These are phyloP conservation scores for Elymnias hypermnestra DNA, from an alignment of 1,140 invertebrate species.

Conservation along the genomic window DNA sequence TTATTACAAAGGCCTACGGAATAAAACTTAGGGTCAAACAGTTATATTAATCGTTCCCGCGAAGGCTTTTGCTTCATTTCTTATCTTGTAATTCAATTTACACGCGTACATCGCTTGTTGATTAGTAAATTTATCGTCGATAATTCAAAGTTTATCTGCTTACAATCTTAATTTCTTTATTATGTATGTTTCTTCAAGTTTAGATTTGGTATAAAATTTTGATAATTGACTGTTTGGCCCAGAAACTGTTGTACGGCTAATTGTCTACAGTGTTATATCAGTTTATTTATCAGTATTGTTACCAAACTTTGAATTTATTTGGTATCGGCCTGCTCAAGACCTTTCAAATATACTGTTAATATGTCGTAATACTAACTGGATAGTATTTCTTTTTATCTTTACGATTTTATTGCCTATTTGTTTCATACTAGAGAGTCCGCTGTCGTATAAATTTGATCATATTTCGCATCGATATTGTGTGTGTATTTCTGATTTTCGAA, in stretches of 20 bases:
- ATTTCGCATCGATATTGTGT: too few relatives aligned
- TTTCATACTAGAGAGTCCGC: too few relatives aligned
- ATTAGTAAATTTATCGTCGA: slow-evolving; percentile 55
- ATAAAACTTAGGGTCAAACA: slow-evolving; percentile 44
- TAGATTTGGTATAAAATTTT: slow-evolving; percentile 28
- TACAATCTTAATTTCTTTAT: slow-evolving; percentile 64
- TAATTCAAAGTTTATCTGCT: slow-evolving; percentile 48
- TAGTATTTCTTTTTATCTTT: not conserved
- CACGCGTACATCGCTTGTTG: slow-evolving; percentile 50
- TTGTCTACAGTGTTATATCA: slow-evolving; percentile 19
- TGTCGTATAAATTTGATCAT: too few relatives aligned
- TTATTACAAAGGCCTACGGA: slow-evolving; percentile 28
- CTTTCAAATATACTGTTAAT: slow-evolving; percentile 6
- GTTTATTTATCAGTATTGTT: slow-evolving; percentile 18
- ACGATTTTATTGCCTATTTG: too few relatives aligned
- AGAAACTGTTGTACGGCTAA: slow-evolving; percentile 24
- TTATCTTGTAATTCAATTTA: slow-evolving; percentile 73
- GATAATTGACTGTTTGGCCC: slow-evolving; percentile 32
- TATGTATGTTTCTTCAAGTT: slow-evolving; percentile 30
- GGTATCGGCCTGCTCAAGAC: slow-evolving; percentile 15
- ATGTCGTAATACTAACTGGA: not conserved
- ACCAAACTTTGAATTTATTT: slow-evolving; percentile 19
- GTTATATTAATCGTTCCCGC: slow-evolving; percentile 45
- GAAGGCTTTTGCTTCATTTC: slow-evolving; percentile 49
- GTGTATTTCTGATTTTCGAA: too few relatives aligned